phyloP scores from a whole-genome alignment of 2,113 vertebrate species.

The Ascaphus truei region DNA sequence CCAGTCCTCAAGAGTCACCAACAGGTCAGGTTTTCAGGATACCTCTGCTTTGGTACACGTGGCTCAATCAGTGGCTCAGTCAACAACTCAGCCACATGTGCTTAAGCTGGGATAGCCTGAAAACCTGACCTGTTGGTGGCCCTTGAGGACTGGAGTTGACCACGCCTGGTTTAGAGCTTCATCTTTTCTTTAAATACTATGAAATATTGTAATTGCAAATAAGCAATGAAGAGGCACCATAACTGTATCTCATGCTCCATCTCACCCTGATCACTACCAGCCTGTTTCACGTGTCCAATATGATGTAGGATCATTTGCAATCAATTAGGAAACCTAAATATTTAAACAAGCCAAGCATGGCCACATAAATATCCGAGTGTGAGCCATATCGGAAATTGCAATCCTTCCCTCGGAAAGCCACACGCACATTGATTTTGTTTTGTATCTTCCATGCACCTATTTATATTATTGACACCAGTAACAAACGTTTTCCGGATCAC shows the following conservation, averaged over 20 bases:
- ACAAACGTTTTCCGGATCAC: conserved; percentile 28
- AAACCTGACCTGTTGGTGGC: too few relatives aligned
- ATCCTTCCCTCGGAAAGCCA: neutral
- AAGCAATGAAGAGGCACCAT: neutral
- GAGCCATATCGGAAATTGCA: conserved; percentile 15
- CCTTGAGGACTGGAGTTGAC: too few relatives aligned
- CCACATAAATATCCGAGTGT: conserved; percentile 8
- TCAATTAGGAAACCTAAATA: conserved; percentile 28
- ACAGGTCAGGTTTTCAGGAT: too few relatives aligned
- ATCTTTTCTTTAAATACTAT: too few relatives aligned
- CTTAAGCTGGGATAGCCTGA: too few relatives aligned
- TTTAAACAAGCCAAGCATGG: conserved; percentile 20
- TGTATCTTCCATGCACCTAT: conserved; percentile 18
- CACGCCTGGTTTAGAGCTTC: too few relatives aligned
- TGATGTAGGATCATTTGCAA: conserved; percentile 5
- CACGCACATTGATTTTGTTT: conserved; percentile 32
- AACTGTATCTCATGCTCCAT: neutral
- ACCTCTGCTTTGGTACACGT: too few relatives aligned
- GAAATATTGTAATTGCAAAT: too few relatives aligned
- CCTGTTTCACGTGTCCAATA: neutral
- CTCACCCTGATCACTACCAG: neutral
- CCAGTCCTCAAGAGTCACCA: too few relatives aligned
- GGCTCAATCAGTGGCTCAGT: too few relatives aligned
- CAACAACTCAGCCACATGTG: too few relatives aligned
- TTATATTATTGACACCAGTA: conserved; percentile 33